Conservation (phyloP, 2,113 vertebrate genomes). For the Emydura subglobosa region DNA sequence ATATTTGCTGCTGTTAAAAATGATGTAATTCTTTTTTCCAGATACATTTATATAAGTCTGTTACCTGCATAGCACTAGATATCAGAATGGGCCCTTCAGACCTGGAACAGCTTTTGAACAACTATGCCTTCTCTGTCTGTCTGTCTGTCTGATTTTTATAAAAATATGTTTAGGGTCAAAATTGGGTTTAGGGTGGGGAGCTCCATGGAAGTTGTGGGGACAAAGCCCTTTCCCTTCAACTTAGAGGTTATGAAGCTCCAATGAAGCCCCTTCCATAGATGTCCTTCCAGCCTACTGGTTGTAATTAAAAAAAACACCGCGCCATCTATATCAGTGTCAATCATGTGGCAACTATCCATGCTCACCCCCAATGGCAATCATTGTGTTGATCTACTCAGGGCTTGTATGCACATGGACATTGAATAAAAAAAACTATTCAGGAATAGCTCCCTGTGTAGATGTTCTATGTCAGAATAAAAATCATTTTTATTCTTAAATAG, state of each 20-base stretch:
- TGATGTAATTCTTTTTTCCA: not conserved
- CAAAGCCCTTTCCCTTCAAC: not conserved
- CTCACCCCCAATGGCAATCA: too few relatives aligned
- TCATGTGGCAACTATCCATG: not conserved
- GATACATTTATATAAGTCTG: not conserved
- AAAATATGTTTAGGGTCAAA: not conserved
- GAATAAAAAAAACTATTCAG: too few relatives aligned
- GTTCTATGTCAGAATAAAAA: too few relatives aligned
- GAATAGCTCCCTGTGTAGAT: too few relatives aligned
- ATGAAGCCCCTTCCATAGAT: not conserved
- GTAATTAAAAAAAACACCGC: not conserved
- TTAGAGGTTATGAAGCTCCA: not conserved
- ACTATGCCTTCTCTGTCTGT: not conserved
- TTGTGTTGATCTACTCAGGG: too few relatives aligned
- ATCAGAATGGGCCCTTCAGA: not conserved
- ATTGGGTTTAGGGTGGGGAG: not conserved
- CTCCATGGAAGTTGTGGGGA: not conserved
- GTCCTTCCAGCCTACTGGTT: not conserved
- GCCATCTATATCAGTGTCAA: rapidly evolving
- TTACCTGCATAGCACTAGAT: not conserved
- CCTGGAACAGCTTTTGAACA: not conserved
- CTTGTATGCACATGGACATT: too few relatives aligned
- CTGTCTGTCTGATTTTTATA: not conserved
- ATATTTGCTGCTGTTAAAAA: not conserved
- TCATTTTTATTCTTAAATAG: too few relatives aligned